These are phyloP conservation scores for Leptosomus discolor DNA, from an alignment of 2,113 vertebrate genomes.

Conservation along the genomic window DNA sequence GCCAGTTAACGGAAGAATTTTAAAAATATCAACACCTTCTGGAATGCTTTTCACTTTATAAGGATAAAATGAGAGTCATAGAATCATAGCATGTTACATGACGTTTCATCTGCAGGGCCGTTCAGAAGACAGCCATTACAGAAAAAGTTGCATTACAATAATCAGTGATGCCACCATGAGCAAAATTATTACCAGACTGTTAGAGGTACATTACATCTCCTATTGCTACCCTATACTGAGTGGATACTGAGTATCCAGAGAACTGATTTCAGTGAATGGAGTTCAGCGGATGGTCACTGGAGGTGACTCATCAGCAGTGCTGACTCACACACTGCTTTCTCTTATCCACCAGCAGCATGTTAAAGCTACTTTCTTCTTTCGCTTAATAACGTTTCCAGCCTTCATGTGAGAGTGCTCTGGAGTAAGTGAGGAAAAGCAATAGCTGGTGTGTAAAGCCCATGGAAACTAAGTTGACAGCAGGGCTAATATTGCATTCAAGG, in stretches of 20 bases:
- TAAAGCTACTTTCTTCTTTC: background rate
- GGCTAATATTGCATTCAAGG: background rate
- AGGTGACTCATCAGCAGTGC: background rate
- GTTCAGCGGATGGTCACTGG: background rate
- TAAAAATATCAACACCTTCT: slow-evolving; percentile 51
- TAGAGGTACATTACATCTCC: background rate
- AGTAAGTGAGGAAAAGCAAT: background rate
- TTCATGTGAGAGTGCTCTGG: background rate
- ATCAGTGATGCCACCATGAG: background rate
- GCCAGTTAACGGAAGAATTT: slow-evolving; percentile 38
- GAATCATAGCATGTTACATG: slow-evolving; percentile 21
- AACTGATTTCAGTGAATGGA: background rate
- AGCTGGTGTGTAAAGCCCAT: background rate
- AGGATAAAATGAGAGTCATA: no score
- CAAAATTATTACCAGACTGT: background rate
- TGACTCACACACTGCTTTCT: background rate
- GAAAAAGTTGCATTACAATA: slow-evolving; percentile 23
- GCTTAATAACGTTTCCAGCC: background rate
- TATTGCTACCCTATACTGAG: background rate
- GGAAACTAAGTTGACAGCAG: background rate
- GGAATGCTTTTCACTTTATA: slow-evolving; percentile 7
- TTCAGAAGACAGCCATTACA: slow-evolving; percentile 37
- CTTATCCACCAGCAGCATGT: background rate
- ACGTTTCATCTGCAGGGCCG: background rate
- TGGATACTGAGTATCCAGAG: background rate